Percentiles rank a stretch among this genome's conserved stretches.
phyloP scores from a whole-genome alignment of 2,113 vertebrate species.

The Mustela nigripes region DNA sequence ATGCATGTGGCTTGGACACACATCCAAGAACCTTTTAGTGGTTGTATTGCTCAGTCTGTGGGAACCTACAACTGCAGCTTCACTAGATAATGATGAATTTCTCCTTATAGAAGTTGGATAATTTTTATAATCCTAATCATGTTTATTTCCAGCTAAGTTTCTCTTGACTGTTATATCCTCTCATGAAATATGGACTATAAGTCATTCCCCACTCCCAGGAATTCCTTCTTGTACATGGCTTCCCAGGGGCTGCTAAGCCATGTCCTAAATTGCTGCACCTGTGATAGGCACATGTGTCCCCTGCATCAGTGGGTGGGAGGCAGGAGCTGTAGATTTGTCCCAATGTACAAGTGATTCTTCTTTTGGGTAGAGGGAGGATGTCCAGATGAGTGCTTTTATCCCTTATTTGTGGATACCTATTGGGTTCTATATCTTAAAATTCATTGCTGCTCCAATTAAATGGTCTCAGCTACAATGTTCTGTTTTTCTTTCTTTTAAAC shows the following conservation, averaged over 20 bases:
- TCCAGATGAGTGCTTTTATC: accelerated
- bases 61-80: accelerated
- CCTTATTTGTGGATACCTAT: accelerated
- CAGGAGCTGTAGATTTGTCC: accelerated
- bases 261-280: accelerated
- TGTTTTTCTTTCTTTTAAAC: background rate
- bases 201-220: accelerated
- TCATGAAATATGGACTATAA: background rate
- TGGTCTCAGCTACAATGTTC: background rate
- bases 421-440: background rate
- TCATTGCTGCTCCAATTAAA: background rate
- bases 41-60: background rate
- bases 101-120: background rate
- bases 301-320: background rate
- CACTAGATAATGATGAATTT: background rate
- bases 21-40: background rate
- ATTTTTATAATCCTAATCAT: background rate
- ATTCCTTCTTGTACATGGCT: accelerated
- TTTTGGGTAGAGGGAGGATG: background rate
- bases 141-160: accelerated
- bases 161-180: background rate
- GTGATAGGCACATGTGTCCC: accelerated
- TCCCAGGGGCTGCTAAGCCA: accelerated
- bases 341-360: background rate
- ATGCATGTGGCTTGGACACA: accelerated